A percentile compares a stretch with the other conserved stretches of the same genome.
Evolutionary conservation across 1,140 invertebrate species (phyloP).

Genomic region (Drosophila nasuta): DNA sequence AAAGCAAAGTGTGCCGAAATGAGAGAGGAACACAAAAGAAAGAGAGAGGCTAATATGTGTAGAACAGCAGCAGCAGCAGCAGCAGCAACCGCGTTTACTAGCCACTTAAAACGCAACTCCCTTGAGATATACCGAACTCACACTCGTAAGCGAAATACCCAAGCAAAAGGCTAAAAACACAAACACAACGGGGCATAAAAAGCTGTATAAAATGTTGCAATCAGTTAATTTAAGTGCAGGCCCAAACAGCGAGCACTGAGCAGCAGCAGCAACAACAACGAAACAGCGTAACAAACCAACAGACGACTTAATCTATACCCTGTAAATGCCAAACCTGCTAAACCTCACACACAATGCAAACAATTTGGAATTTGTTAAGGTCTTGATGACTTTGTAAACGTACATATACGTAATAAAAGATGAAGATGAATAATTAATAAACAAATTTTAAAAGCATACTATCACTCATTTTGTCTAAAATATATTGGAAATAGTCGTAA

Average conservation of each 20-base stretch:
- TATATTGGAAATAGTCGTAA: too few relatives aligned
- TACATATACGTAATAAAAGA: too few relatives aligned
- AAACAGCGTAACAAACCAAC: neutral
- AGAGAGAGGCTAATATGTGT: slow-evolving; percentile 25
- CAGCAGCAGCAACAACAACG: slow-evolving; percentile 41
- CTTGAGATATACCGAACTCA: slow-evolving; percentile 30
- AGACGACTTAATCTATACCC: slow-evolving; percentile 3
- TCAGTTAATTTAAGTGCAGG: slow-evolving; percentile 83
- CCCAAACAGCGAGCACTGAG: slow-evolving; percentile 42
- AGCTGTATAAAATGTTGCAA: slow-evolving; percentile 81
- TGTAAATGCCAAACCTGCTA: slow-evolving; percentile 1
- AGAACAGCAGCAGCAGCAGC: slow-evolving; percentile 12
- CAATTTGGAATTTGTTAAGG: too few relatives aligned
- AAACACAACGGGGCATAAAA: slow-evolving; percentile 66
- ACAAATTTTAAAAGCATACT: too few relatives aligned
- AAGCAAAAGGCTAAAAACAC: slow-evolving; percentile 57
- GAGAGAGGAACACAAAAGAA: slow-evolving; percentile 3
- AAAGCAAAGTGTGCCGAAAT: neutral
- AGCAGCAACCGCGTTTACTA: slow-evolving; percentile 69
- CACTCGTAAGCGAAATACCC: slow-evolving; percentile 14
- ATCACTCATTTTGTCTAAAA: too few relatives aligned
- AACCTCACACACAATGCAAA: too few relatives aligned
- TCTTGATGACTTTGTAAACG: too few relatives aligned
- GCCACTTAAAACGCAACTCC: slow-evolving; percentile 75
- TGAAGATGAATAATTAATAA: too few relatives aligned